Conservation (phyloP, 2,113 vertebrate genomes). For the Carollia perspicillata region DNA sequence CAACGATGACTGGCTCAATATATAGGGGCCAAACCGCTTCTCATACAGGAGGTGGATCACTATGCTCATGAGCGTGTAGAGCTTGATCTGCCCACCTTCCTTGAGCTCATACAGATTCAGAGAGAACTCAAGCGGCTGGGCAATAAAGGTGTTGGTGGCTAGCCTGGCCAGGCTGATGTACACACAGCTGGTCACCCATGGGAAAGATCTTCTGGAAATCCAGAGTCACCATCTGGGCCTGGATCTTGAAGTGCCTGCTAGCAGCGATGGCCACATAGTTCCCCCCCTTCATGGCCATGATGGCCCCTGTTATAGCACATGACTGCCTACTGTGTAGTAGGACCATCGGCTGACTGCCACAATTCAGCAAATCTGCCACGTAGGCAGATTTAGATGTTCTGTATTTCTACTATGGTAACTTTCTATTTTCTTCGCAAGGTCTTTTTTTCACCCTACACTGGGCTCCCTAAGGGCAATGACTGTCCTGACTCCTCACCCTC, state of each 20-base stretch:
- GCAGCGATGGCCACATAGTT: conserved; percentile 94
- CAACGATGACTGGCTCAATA: conserved; percentile 94
- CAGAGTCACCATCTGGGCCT: conserved; percentile 95
- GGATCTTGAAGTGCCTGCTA: conserved; percentile 92
- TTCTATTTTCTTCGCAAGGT: background rate
- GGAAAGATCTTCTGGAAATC: conserved; percentile 98
- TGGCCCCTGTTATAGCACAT: conserved; percentile 97
- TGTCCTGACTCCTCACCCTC: background rate
- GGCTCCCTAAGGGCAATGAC: background rate
- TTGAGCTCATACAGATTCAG: background rate
- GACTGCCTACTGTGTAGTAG: conserved; percentile 73
- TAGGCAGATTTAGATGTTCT: background rate
- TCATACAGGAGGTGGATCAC: background rate
- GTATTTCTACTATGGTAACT: background rate
- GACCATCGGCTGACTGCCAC: accelerated
- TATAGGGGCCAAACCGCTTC: conserved; percentile 93
- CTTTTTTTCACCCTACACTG: background rate
- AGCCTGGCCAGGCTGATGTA: conserved; percentile 93
- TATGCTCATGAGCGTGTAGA: background rate
- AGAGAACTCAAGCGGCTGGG: background rate
- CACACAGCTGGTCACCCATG: conserved; percentile 93
- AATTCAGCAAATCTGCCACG: background rate
- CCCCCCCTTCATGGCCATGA: conserved; percentile 97
- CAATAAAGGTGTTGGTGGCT: conserved; percentile 95
- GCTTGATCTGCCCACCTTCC: background rate